Conservation (phyloP, 2,888 invertebrate species). For the Mythimna lalbum region DNA sequence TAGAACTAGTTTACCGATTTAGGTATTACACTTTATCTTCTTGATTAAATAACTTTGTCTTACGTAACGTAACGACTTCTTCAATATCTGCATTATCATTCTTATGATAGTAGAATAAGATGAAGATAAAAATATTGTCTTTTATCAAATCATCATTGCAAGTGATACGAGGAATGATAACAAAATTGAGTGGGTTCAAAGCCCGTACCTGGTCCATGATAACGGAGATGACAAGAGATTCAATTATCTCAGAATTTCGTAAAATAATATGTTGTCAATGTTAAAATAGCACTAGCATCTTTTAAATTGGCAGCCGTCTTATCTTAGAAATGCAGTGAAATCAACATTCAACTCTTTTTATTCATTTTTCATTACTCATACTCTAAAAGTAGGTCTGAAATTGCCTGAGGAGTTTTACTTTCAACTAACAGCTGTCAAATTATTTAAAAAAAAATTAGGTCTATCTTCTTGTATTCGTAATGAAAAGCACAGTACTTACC, state of each 20-base stretch:
- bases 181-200: constrained; percentile 27
- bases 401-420: too few relatives aligned
- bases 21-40: not conserved
- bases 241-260: not conserved
- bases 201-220: constrained; percentile 2
- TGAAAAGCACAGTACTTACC: too few relatives aligned
- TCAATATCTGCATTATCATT: not conserved
- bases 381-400: too few relatives aligned
- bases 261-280: not conserved
- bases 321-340: too few relatives aligned
- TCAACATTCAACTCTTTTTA: too few relatives aligned
- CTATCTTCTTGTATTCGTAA: too few relatives aligned
- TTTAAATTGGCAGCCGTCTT: too few relatives aligned
- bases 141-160: not conserved
- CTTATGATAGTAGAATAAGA: not conserved
- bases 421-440: too few relatives aligned
- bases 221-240: constrained; percentile 3
- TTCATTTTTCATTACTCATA: too few relatives aligned
- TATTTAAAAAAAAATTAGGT: too few relatives aligned
- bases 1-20: not conserved
- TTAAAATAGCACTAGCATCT: too few relatives aligned
- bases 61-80: constrained; percentile 1
- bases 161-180: not conserved
- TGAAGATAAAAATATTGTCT: constrained; percentile 23
- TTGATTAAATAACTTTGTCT: constrained; percentile 14